Evolutionary conservation across 64 coral and sea anemone genomes (phyloP), one percentile per base, ranked within the genome.

Genomic region (Pocillopora damicornis): DNA sequence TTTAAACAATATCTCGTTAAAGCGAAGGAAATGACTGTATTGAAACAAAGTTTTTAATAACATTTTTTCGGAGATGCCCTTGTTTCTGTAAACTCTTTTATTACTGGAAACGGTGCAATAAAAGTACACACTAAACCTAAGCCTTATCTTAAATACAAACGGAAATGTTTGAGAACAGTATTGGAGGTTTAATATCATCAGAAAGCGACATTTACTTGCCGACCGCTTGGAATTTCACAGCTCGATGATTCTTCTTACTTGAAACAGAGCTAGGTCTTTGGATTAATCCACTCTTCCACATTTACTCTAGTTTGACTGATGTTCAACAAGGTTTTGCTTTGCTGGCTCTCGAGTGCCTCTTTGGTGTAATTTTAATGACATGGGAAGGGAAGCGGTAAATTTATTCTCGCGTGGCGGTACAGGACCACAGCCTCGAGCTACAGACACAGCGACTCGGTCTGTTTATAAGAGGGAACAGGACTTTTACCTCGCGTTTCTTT

Each of bases 141-240:
- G 18, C 18, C 15, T 73, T 85, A 85, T 85, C 81, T 57, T 16
- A 83, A 83, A 37, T 63, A 38, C 80, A 63, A 67, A 68, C 80
- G 80, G 80, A 83, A 83, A 83, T 20, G 20, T 25, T 11, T 20
- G n/a, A 26, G 22, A 20, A 10, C 67, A 71, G 5, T 71, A n/a
- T 10, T 51, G 42, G 42, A 7, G 11, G n/a, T 23, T 23, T 23
- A 71, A 69, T 71, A 11, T 71, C 18, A 71, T 23, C 67, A 71
- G 9, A 71, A 71, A 71, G 67, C 22, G 67, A 71, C 5, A 23
- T 25, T 4, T n/a, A 23, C 20, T 20, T 20, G 67, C 25, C 20
- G 20, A 30, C 67, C n/a, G 22, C 25, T 9, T 71, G 25, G 67
- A 25, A 25, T 71, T n/a, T 69, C 67, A 25, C 18, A 23, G 22